Conservation (phyloP, 2,888 invertebrate species). For the Empis stercorea region DNA sequence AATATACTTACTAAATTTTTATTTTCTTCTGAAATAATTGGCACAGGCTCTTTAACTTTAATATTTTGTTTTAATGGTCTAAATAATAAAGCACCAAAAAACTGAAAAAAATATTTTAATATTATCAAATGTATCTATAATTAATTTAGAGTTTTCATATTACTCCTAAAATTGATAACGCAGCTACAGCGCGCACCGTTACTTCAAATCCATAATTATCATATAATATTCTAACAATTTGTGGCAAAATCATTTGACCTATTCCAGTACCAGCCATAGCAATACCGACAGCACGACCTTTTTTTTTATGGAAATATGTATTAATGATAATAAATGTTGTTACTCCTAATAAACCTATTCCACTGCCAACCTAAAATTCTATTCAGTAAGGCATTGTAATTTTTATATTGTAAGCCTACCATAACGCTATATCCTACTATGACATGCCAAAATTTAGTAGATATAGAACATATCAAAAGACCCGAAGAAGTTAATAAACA, state of each 20-base stretch:
- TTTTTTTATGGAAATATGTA: slow-evolving; percentile 52
- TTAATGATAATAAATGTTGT: slow-evolving; percentile 59
- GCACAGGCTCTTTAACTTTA: too few relatives aligned
- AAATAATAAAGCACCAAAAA: slow-evolving; percentile 43
- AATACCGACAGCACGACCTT: slow-evolving; percentile 60
- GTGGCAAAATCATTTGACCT: slow-evolving; percentile 63
- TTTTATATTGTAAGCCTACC: slow-evolving; percentile 30
- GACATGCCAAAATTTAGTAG: slow-evolving; percentile 40
- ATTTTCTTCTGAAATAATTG: too few relatives aligned
- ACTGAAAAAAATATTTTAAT: slow-evolving; percentile 34
- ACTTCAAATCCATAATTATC: slow-evolving; percentile 50
- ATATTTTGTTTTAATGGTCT: slow-evolving; percentile 41
- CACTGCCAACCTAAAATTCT: slow-evolving; percentile 41
- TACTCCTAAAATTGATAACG: slow-evolving; percentile 52
- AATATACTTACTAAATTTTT: too few relatives aligned
- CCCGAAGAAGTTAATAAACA: slow-evolving; percentile 41
- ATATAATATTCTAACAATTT: slow-evolving; percentile 50
- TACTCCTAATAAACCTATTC: slow-evolving; percentile 57
- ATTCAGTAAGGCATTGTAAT: not conserved
- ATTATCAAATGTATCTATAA: not conserved
- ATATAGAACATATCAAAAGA: slow-evolving; percentile 40
- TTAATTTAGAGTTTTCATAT: slow-evolving; percentile 18
- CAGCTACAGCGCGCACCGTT: slow-evolving; percentile 50
- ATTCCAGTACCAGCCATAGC: slow-evolving; percentile 63
- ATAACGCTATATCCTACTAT: slow-evolving; percentile 43